Conservation (phyloP, 2,797 vertebrate genomes). For the Leptoclinus maculatus region DNA sequence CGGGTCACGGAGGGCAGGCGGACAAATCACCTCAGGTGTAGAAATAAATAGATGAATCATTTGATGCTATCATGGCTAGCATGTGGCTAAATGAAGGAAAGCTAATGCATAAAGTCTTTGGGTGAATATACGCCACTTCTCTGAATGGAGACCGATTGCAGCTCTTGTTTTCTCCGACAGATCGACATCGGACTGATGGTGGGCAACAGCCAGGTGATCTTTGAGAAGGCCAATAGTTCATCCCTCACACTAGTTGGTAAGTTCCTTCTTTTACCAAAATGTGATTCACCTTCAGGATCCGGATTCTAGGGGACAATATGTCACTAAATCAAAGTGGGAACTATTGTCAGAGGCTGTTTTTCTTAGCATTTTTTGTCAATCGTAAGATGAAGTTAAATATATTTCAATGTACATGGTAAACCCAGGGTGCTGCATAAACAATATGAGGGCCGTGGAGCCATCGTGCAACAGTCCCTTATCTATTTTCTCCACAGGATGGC, state of each 20-base stretch:
- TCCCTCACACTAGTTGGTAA: conserved; percentile 95
- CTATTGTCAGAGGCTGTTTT: not conserved
- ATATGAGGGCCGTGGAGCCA: not conserved
- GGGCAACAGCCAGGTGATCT: conserved; percentile 97
- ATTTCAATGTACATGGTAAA: not conserved
- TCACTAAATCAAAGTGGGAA: not conserved
- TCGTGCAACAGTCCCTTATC: not conserved
- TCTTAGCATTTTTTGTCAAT: not conserved
- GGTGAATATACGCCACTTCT: not conserved
- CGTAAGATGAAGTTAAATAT: not conserved
- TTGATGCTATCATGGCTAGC: not conserved
- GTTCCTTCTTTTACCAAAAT: conserved; percentile 55
- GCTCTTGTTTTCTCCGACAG: conserved; percentile 73
- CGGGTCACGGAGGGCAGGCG: not conserved
- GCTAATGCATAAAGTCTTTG: not conserved
- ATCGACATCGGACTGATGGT: conserved; percentile 94
- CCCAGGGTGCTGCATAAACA: not conserved
- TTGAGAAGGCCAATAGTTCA: conserved; percentile 97
- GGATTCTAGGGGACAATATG: not conserved
- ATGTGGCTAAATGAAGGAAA: not conserved
- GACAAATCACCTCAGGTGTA: not conserved
- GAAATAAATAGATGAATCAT: not conserved
- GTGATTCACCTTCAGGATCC: not conserved
- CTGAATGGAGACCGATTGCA: not conserved
- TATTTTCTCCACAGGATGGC: conserved; percentile 63